A percentile compares a stretch with the other conserved stretches of the same genome.
phyloP scores from a whole-genome alignment of 2,797 vertebrate genomes.

The Zenarchopterus dispar region DNA sequence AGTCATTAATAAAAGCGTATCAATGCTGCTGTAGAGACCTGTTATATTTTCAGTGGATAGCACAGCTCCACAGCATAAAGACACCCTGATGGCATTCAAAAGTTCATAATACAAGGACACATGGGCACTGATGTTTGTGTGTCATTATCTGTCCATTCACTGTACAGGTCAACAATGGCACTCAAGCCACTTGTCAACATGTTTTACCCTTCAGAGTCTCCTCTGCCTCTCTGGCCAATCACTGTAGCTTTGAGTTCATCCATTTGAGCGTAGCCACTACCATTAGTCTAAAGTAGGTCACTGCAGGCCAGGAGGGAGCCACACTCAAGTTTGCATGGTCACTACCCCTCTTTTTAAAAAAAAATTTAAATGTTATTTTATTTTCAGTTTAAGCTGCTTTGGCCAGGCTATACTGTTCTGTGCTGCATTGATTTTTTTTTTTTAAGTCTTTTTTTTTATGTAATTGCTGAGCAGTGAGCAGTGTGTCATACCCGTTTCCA shows the following conservation, averaged over 20 bases:
- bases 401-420: too few relatives aligned
- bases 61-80: constrained; percentile 32
- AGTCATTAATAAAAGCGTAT: constrained; percentile 75
- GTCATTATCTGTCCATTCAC: constrained; percentile 34
- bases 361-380: too few relatives aligned
- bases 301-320: constrained; percentile 79
- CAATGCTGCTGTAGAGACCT: constrained; percentile 58
- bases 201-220: constrained; percentile 65
- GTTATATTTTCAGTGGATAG: constrained; percentile 49
- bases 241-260: constrained; percentile 67
- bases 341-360: constrained; percentile 50
- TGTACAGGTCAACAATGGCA: constrained; percentile 19
- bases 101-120: constrained; percentile 49
- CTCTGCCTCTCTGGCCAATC: constrained; percentile 57
- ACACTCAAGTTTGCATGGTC: constrained; percentile 70
- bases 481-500: constrained; percentile 72
- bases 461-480: constrained; percentile 68
- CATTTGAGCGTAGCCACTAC: constrained; percentile 63
- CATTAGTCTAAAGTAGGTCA: constrained; percentile 83
- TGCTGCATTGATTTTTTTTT: constrained; percentile 2
- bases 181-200: constrained; percentile 48
- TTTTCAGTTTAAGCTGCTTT: too few relatives aligned
- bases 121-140: constrained; percentile 23
- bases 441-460: constrained; percentile 65
- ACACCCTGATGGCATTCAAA: constrained; percentile 33